These are phyloP conservation scores for Oreortyx pictus DNA, from an alignment of 2,797 vertebrate species.

Conservation along the genomic window DNA sequence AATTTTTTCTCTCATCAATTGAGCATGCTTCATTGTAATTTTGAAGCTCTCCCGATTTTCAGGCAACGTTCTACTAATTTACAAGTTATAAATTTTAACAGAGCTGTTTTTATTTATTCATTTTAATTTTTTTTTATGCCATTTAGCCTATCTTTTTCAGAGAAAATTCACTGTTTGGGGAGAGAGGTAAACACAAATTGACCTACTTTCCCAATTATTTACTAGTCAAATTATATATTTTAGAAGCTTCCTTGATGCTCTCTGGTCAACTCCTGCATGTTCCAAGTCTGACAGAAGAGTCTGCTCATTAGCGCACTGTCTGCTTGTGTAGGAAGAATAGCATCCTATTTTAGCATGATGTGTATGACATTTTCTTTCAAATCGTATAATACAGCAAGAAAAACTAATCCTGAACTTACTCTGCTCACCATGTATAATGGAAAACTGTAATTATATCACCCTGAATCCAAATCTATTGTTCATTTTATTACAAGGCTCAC, in stretches of 20 bases:
- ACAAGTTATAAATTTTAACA: not conserved
- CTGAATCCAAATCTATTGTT: not conserved
- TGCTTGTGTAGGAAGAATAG: constrained; percentile 62
- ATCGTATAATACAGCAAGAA: constrained; percentile 62
- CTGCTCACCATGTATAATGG: constrained; percentile 37
- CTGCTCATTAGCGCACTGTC: constrained; percentile 69
- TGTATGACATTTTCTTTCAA: constrained; percentile 75
- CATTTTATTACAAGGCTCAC: constrained; percentile 28
- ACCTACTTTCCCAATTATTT: constrained; percentile 72
- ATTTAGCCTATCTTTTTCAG: constrained; percentile 10
- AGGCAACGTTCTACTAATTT: constrained; percentile 10
- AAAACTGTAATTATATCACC: constrained; percentile 68
- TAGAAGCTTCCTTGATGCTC: constrained; percentile 44
- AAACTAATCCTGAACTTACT: constrained; percentile 60
- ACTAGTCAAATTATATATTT: constrained; percentile 49
- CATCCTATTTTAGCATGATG: constrained; percentile 56
- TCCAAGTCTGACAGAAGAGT: constrained; percentile 58
- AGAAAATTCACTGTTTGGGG: constrained; percentile 31
- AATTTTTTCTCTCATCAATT: not conserved
- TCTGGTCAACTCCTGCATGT: constrained; percentile 53
- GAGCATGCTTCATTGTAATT: not conserved
- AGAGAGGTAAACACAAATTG: constrained; percentile 17
- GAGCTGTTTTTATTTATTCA: not conserved
- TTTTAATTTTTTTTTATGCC: not conserved
- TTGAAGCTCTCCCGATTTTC: not conserved